phyloP scores from a whole-genome alignment of 2,888 invertebrate species.

The Trisateles emortualis region DNA sequence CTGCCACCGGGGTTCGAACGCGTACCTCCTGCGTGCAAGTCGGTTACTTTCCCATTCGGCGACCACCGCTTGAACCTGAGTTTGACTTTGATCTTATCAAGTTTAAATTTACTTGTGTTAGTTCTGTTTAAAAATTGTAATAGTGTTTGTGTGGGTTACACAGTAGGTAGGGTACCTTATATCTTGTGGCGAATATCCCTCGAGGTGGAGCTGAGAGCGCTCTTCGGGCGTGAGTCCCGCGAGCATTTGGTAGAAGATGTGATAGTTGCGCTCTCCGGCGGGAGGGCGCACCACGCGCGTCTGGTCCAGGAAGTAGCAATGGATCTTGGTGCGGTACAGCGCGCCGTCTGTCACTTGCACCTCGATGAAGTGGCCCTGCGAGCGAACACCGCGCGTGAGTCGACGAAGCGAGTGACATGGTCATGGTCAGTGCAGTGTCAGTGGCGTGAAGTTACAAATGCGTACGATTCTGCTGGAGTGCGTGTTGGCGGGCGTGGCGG shows the following conservation, averaged over 20 bases:
- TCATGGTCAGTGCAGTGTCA: not conserved
- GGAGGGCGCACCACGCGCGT: slow-evolving; percentile 95
- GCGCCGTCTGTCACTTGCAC: slow-evolving; percentile 98
- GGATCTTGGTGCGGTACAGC: slow-evolving; percentile 97
- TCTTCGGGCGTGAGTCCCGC: slow-evolving; percentile 96
- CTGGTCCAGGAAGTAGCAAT: slow-evolving; percentile 98
- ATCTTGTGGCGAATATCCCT: slow-evolving; percentile 93
- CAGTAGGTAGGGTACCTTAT: slow-evolving; percentile 89
- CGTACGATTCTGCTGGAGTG: slow-evolving; percentile 97
- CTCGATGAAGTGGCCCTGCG: slow-evolving; percentile 97
- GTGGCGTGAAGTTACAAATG: slow-evolving; percentile 38
- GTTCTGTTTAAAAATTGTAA: no score
- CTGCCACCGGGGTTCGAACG: no score
- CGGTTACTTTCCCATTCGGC: no score
- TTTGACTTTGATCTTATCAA: no score
- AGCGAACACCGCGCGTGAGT: slow-evolving; percentile 19
- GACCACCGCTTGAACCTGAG: no score
- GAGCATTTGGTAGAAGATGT: slow-evolving; percentile 98
- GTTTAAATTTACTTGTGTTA: no score
- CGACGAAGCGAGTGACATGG: not conserved
- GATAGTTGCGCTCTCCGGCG: slow-evolving; percentile 96
- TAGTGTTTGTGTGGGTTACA: no score
- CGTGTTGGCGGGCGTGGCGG: slow-evolving; percentile 95
- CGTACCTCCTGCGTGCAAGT: no score
- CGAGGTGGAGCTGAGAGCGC: slow-evolving; percentile 94